Percentiles rank a stretch among this genome's conserved stretches.
phyloP scores from a whole-genome alignment of 2,113 vertebrate species.

The Amazona guildingii region DNA sequence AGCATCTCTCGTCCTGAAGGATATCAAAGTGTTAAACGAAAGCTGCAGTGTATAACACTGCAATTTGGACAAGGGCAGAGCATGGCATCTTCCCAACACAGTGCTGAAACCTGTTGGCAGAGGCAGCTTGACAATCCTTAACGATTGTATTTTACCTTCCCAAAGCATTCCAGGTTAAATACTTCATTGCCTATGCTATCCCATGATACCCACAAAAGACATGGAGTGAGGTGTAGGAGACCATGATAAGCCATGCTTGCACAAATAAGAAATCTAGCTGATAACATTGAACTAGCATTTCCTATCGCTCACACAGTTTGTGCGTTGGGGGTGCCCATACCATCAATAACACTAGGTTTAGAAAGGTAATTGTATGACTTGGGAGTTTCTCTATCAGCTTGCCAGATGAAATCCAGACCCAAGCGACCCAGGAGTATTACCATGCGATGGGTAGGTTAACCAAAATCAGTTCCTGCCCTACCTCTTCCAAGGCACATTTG shows the following conservation, averaged over 20 bases:
- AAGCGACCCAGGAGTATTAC: not conserved
- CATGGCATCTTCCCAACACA: accelerated
- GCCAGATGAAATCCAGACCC: not conserved
- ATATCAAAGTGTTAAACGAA: not conserved
- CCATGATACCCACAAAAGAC: not conserved
- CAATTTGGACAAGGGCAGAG: not conserved
- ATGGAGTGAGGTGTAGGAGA: not conserved
- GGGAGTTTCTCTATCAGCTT: not conserved
- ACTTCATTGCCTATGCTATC: not conserved
- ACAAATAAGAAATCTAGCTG: not conserved
- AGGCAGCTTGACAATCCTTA: not conserved
- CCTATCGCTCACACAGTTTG: not conserved
- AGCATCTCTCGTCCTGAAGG: not conserved
- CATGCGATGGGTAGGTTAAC: not conserved
- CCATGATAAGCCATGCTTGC: not conserved
- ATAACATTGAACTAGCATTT: not conserved
- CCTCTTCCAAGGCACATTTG: not conserved
- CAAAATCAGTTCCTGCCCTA: not conserved
- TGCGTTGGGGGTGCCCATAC: not conserved
- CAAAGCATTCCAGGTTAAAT: not conserved
- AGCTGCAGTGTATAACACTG: not conserved
- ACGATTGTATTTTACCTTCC: not conserved
- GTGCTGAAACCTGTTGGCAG: not conserved
- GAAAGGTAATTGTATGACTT: not conserved
- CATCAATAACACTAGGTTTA: not conserved